phyloP scores from a whole-genome alignment of 2,888 invertebrate species.

The Bedellia somnulentella region DNA sequence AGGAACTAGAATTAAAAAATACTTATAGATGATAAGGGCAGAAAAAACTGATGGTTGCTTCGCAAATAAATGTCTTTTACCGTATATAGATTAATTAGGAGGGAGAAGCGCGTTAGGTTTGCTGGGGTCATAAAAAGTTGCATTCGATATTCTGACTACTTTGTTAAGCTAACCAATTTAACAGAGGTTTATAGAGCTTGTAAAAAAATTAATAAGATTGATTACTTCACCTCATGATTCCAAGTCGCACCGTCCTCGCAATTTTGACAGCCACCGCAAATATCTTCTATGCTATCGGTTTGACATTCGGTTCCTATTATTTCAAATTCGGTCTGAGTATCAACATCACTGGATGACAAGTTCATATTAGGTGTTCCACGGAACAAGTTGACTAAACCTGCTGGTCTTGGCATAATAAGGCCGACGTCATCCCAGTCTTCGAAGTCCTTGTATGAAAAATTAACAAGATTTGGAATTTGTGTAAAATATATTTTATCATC shows the following conservation, averaged over 20 bases:
- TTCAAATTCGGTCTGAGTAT: conserved; percentile 43
- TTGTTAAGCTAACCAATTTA: no score
- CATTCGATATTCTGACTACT: no score
- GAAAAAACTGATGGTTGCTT: no score
- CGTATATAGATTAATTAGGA: no score
- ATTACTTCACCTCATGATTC: conserved; percentile 52
- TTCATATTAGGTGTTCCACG: conserved; percentile 50
- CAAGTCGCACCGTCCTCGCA: conserved; percentile 35
- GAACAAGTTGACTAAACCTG: conserved; percentile 70
- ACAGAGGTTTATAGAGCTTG: no score
- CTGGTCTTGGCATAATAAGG: conserved; percentile 79
- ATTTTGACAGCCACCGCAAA: conserved; percentile 43
- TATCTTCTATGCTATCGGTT: conserved; percentile 40
- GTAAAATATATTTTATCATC: no score
- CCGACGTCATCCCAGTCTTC: conserved; percentile 94
- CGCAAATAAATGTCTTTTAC: no score
- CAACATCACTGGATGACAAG: conserved; percentile 38
- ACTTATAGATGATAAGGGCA: no score
- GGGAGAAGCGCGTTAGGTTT: no score
- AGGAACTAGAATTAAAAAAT: no score
- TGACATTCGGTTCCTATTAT: conserved; percentile 32
- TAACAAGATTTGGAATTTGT: background rate
- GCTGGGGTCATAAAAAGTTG: no score
- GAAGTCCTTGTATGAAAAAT: conserved; percentile 64
- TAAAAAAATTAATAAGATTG: no score